Evolutionary conservation across 1,140 invertebrate genomes (phyloP), one percentile per base, ranked within the genome.

Genomic region (Andrena cerasifolii): DNA sequence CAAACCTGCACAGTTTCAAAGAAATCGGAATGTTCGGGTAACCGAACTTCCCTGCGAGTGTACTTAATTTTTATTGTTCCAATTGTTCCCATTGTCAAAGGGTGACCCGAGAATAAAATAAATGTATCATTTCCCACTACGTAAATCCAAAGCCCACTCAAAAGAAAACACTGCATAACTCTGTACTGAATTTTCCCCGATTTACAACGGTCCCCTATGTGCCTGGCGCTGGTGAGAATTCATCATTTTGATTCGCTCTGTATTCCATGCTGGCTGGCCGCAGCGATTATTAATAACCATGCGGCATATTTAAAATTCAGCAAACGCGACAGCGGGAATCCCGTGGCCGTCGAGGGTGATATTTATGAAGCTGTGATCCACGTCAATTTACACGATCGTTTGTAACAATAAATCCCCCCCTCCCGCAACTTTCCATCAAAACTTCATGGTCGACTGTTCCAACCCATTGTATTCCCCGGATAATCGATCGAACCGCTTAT

Each of bases 311-410:
- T 58, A 58, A 58, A 33, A 58, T 58, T 33, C 54, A 33, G 0
- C 54, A 4, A 33, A n/a, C n/a, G 2, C 10, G 36, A 12, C 36
- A n/a, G 12, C 4, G 3, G 53, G 28, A 36, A 31, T 58, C 28
- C 24, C 10, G 53, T 3, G 24, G 28, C 54, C 16, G 4, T 16
- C 6, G 0, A 33, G 0, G 58, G 21, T 28, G 28, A 26, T 28
- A 63, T 45, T 45, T 63, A 63, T 10, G 40, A 28, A 45, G 6
- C 40, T 16, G 24, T n/a, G 40, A 8, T n/a, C 0, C 14, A 6
- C 16, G 8, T 45, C 40, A 63, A 59, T 59, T 59, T 59, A 40
- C 40, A 40, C 33, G 58, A 40, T 59, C 58, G 40, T 63, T 63
- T 63, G 61, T 63, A 45, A 63, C 61, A 47, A 63, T 63, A 63